Base-by-base conservation (phyloP, 2,888 invertebrate genomes). In the Polydrusus cervinus region DNA sequence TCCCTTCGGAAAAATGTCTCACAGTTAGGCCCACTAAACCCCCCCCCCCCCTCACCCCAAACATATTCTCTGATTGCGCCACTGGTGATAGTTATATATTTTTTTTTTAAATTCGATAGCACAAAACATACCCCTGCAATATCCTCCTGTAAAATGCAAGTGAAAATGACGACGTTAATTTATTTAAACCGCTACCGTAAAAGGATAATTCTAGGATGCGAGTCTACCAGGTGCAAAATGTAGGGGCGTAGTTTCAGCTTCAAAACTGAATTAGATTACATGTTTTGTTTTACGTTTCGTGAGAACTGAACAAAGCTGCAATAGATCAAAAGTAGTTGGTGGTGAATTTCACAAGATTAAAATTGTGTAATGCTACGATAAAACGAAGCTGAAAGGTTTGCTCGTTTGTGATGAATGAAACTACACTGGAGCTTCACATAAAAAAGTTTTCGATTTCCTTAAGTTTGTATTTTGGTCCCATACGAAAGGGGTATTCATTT, bases 191-290 rank as follows among this genome's bases (percentile, higher is more conserved):
- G 55, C 18, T 30, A 45, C 18, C 45, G 60, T 38, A 47, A 61
- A 61, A 72, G 51, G 67, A n/a, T 72, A 72, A 72, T 72, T 60
- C 60, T 49, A 34, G 49, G 60, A 49, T 49, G 61, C 71, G 71
- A 55, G 55, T 55, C 34, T 55, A 55, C 55, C 34, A 71, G 62
- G 64, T 55, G 74, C 64, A 45, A 68, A 74, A 74, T 53, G 55
- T 61, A 68, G 55, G 64, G 68, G 67, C 68, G 68, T 62, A 61
- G 71, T 57, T 65, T 20, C 38, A 51, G 60, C 51, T 60, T 60
- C 40, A 67, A 60, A 71, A 72, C 66, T 67, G 67, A 72, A 67
- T 72, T 72, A 67, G 72, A 67, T 72, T 72, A 67, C 67, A 60
- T 61, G 72, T 72, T 72, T 72, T 60, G 61, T 72, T 61, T 25